Conservation (phyloP, 2,113 vertebrate species). For the Ranitomeya variabilis region DNA sequence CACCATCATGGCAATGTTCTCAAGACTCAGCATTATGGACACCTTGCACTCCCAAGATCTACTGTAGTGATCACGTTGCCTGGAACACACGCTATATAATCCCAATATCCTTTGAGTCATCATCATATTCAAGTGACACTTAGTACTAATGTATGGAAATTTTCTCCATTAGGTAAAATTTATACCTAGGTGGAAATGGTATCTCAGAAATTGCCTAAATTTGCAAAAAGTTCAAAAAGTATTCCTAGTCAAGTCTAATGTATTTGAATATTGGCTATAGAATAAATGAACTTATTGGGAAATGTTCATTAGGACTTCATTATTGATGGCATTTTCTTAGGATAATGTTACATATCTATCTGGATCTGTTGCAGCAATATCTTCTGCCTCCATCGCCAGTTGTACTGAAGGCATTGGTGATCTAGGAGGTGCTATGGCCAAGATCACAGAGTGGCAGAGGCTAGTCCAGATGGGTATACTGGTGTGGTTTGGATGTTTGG, state of each 20-base stretch:
- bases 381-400: too few relatives aligned
- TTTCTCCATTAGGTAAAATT: background rate
- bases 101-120: background rate
- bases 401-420: too few relatives aligned
- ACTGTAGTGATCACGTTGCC: background rate
- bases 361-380: too few relatives aligned
- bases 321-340: too few relatives aligned
- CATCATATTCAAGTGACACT: background rate
- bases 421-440: too few relatives aligned
- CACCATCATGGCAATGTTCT: background rate
- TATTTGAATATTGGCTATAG: background rate
- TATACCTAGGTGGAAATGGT: background rate
- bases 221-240: background rate
- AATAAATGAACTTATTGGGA: too few relatives aligned
- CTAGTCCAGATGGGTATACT: too few relatives aligned
- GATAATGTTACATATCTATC: too few relatives aligned
- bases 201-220: background rate
- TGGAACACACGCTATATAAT: background rate
- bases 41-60: background rate
- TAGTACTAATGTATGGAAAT: background rate
- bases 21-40: background rate
- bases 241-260: background rate
- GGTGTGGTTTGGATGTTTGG: too few relatives aligned
- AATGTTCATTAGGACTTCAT: background rate
- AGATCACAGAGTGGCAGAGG: too few relatives aligned